A percentile compares a stretch with the other conserved stretches of the same genome.
Conservation (phyloP, 2,113 vertebrate genomes). For the Paradoxurus hermaphroditus region DNA sequence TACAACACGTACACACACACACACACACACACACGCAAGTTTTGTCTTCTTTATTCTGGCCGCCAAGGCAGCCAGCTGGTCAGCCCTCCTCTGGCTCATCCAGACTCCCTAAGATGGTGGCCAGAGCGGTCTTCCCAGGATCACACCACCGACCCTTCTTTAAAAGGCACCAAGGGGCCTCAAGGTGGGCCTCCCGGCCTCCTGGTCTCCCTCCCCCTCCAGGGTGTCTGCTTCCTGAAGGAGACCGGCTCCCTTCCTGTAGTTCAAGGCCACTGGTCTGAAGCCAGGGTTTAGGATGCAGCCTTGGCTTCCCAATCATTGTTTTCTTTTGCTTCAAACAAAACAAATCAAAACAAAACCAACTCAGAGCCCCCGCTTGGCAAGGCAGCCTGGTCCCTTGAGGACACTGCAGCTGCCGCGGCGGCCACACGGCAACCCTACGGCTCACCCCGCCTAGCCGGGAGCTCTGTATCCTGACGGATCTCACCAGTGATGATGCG, state of each 20-base stretch:
- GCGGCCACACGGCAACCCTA: background rate
- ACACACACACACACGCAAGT: no score
- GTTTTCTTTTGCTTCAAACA: constrained; percentile 20
- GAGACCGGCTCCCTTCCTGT: background rate
- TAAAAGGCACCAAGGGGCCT: background rate
- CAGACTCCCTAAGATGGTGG: background rate
- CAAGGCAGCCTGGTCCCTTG: background rate
- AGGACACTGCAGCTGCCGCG: background rate
- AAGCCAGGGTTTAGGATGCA: background rate
- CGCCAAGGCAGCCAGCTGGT: background rate
- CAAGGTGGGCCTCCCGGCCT: background rate
- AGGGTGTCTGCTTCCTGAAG: background rate
- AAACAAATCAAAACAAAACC: background rate
- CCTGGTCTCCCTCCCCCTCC: background rate
- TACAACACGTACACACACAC: background rate
- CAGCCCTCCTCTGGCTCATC: background rate
- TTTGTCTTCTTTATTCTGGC: background rate
- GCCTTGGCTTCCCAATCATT: constrained; percentile 26
- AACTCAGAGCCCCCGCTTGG: background rate
- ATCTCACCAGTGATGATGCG: no score
- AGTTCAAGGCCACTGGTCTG: background rate
- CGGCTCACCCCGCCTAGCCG: background rate
- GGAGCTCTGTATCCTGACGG: background rate
- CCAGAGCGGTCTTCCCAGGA: background rate
- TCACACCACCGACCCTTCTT: background rate